Evolutionary conservation across 1,140 invertebrate species (phyloP).

Genomic region (Saccostrea cuccullata): DNA sequence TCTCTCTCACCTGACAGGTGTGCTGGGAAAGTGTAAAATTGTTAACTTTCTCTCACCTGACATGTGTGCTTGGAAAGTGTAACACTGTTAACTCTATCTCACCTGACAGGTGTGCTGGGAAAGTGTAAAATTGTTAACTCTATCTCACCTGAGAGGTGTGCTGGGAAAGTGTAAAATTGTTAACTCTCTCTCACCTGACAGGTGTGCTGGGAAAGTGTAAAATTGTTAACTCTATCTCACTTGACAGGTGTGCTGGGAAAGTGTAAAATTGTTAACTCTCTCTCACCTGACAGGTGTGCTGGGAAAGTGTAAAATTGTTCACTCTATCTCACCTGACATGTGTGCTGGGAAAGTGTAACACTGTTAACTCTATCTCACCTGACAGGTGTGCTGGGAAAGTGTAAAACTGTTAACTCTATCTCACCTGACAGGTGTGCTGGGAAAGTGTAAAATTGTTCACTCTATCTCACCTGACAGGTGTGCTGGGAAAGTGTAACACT

Average conservation of each 20-base stretch:
- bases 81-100: too few species aligned
- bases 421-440: not conserved
- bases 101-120: constrained; percentile 48
- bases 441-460: too few species aligned
- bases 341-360: constrained; percentile 14
- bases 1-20: constrained; percentile 44
- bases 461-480: constrained; percentile 34
- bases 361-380: too few species aligned
- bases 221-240: not conserved
- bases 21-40: constrained; percentile 29
- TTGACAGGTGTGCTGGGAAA: constrained; percentile 40
- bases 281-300: constrained; percentile 48
- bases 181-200: constrained; percentile 24
- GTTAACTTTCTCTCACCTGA: too few species aligned
- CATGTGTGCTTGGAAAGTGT: constrained; percentile 30
- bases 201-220: constrained; percentile 19
- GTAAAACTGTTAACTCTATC: too few species aligned
- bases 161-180: too few species aligned
- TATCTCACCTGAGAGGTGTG: not conserved
- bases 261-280: too few species aligned
- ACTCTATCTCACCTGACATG: constrained; percentile 46
- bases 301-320: not conserved
- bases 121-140: too few species aligned
- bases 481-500: constrained; percentile 4
- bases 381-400: constrained; percentile 40